These are phyloP conservation scores for Ctenicera cuprea DNA, from an alignment of 2,888 invertebrate genomes.

Conservation along the genomic window DNA sequence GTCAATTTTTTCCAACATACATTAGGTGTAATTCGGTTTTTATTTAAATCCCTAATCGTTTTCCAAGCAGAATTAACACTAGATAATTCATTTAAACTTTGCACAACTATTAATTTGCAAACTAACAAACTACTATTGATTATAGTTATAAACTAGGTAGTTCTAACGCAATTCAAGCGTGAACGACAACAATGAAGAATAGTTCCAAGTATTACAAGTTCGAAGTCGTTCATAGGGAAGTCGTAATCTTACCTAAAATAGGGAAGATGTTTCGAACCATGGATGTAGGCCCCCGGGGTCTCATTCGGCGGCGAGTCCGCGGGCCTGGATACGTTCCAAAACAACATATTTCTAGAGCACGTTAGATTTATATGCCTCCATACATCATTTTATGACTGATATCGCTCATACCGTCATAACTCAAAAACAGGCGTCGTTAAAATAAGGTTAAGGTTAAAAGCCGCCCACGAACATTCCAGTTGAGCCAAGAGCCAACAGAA, in stretches of 20 bases:
- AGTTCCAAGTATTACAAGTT: background rate
- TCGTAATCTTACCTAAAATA: conserved; percentile 27
- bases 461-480: conserved; percentile 15
- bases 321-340: conserved; percentile 21
- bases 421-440: conserved; percentile 31
- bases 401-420: conserved; percentile 36
- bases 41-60: no score
- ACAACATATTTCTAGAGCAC: background rate
- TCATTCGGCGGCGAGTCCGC: conserved; percentile 1
- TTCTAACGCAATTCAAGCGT: background rate
- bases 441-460: conserved; percentile 37
- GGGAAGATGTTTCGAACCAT: conserved; percentile 15
- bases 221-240: conserved; percentile 27
- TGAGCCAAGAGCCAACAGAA: background rate
- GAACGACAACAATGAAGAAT: conserved; percentile 14
- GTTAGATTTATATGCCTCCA: conserved; percentile 31
- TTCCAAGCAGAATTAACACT: no score
- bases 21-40: no score
- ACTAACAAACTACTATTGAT: conserved; percentile 1
- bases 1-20: no score
- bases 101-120: background rate
- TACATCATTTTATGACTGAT: conserved; percentile 37
- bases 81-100: no score
- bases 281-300: conserved; percentile 1
- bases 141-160: conserved; percentile 1